Base-by-base conservation (phyloP, 2,113 vertebrate species). In the Lophotis ruficrista region DNA sequence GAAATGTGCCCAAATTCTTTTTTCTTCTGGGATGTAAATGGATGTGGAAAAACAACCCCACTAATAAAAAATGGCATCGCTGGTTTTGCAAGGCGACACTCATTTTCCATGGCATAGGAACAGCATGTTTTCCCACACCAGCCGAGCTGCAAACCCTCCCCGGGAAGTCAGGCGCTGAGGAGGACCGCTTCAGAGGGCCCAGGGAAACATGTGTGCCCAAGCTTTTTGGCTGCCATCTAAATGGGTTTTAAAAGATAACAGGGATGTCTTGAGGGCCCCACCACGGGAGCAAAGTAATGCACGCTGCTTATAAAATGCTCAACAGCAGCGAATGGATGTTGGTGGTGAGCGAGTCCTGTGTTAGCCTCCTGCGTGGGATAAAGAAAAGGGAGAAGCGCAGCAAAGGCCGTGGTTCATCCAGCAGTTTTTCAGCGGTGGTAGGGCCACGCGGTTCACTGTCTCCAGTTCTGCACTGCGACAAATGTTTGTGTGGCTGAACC, bases 401-500 rank as follows among this genome's bases (percentile, higher is more conserved):
- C 50, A 27, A 77, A 53, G 37, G 60, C 83, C 81, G 50, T 35
- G 24, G 31, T 18, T 50, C 35, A 37, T 13, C 62, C 60, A 10
- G 27, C 33, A 31, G 56, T 2, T 57, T 65, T 35, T 12, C 80
- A 45, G 53, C 3, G 1, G 47, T 48, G 2, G 21, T 73, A 30
- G 14, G 56, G 18, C 43, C n/a, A 3, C 12, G 37, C 1, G 10
- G 8, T 47, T 90, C n/a, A 2, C 17, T 41, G 35, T 15, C 69
- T 78, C 20, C 33, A 56, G 19, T 35, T 70, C 50, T 87, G 41
- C 60, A 11, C 50, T 13, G 47, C 37, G n/a, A 30, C n/a, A 47
- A 1, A 6, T 0, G 1, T 18, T 48, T 53, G 27, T n/a, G 19
- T 31, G 66, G 24, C 58, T 4, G 2, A 64, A 20, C 23, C 9